Percentiles rank a stretch among this genome's conserved stretches.
phyloP scores from a whole-genome alignment of 2,888 invertebrate genomes.

The Lordiphosa fenestrarum region DNA sequence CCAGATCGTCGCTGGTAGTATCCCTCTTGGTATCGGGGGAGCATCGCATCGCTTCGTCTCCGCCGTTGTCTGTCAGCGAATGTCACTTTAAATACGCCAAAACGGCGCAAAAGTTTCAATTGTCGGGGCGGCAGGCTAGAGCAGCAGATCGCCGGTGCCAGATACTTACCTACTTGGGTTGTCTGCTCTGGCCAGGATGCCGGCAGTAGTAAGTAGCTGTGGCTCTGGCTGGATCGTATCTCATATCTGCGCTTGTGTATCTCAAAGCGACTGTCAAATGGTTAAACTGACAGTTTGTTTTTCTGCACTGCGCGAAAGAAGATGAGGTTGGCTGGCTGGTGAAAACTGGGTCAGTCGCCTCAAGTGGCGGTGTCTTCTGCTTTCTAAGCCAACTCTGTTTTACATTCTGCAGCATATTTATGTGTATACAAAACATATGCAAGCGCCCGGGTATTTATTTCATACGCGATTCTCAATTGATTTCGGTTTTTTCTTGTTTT shows the following conservation, averaged over 20 bases:
- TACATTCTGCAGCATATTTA: slow-evolving; percentile 29
- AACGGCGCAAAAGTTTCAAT: slow-evolving; percentile 75
- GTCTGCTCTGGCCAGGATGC: slow-evolving; percentile 42
- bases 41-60: slow-evolving; percentile 24
- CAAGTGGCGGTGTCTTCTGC: slow-evolving; percentile 60
- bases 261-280: slow-evolving; percentile 74
- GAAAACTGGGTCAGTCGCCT: slow-evolving; percentile 65
- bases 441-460: slow-evolving; percentile 60
- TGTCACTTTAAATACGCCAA: slow-evolving; percentile 76
- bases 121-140: slow-evolving; percentile 38
- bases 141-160: slow-evolving; percentile 34
- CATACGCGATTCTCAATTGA: slow-evolving; percentile 65
- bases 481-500: slow-evolving; percentile 41
- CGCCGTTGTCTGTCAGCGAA: slow-evolving; percentile 61
- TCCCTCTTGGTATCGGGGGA: slow-evolving; percentile 8
- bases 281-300: slow-evolving; percentile 72
- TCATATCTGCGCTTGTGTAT: slow-evolving; percentile 70
- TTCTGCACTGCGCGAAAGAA: slow-evolving; percentile 27
- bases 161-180: slow-evolving; percentile 19
- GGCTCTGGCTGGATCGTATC: slow-evolving; percentile 52
- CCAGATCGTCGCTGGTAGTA: background rate
- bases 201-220: slow-evolving; percentile 25
- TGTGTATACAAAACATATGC: slow-evolving; percentile 46
- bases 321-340: slow-evolving; percentile 29
- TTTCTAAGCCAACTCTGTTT: slow-evolving; percentile 55